Evolutionary conservation across 2,113 vertebrate genomes (phyloP).

Genomic region (Phalacrocorax brasilianus): DNA sequence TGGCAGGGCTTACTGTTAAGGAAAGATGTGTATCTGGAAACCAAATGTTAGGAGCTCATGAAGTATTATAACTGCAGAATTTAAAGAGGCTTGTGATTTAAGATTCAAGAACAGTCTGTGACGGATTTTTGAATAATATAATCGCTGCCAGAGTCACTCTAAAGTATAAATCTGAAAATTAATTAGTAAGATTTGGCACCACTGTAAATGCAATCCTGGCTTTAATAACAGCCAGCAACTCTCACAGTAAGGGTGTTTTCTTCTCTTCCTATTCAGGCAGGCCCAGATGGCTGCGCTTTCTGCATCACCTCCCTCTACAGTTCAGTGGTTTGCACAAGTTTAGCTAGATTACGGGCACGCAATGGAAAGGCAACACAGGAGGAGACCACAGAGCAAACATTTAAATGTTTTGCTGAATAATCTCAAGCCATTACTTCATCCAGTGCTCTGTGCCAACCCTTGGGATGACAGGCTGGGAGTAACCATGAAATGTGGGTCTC

Average conservation of each 20-base stretch:
- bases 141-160: neutral
- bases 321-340: neutral
- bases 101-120: neutral
- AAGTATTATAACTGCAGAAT: neutral
- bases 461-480: neutral
- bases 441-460: neutral
- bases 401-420: constrained; percentile 47
- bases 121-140: neutral
- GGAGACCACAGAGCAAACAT: neutral
- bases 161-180: constrained; percentile 40
- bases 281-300: neutral
- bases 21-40: neutral
- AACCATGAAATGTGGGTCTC: neutral
- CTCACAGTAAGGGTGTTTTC: neutral
- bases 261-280: constrained; percentile 7
- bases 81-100: neutral
- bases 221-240: neutral
- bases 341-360: neutral
- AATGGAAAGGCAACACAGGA: neutral
- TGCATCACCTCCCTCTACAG: constrained; percentile 18
- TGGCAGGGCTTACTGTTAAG: neutral
- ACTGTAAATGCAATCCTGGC: neutral
- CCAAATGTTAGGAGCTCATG: neutral
- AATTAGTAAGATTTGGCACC: constrained; percentile 41
- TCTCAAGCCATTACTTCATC: constrained; percentile 13